A percentile compares a stretch with the other conserved stretches of the same genome.
Conservation (phyloP, 2,888 invertebrate genomes). For the Sympetrum striolatum region DNA sequence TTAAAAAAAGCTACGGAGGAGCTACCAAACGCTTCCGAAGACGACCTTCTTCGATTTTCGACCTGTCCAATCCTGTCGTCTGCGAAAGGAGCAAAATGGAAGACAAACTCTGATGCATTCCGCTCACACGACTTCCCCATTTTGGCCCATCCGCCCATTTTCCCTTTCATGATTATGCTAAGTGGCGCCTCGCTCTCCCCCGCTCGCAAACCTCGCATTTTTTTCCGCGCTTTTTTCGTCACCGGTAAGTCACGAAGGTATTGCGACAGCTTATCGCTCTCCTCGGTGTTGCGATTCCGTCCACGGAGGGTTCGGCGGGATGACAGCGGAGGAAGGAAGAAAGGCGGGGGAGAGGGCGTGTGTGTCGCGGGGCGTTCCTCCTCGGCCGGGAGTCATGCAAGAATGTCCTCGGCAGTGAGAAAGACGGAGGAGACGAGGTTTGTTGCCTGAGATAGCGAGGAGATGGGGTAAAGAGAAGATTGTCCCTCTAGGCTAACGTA, state of each 20-base stretch:
- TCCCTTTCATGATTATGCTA: not conserved
- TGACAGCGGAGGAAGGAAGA: not conserved
- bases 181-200: not conserved
- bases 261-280: conserved; percentile 2
- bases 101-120: not conserved
- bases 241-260: conserved; percentile 11
- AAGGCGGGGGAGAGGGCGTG: not conserved
- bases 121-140: not conserved
- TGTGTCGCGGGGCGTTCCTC: not conserved
- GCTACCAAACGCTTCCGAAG: not conserved
- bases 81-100: not conserved
- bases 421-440: not conserved
- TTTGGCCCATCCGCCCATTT: not conserved
- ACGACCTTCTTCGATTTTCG: not conserved
- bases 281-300: not conserved
- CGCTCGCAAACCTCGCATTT: not conserved
- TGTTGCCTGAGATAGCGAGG: not conserved
- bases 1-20: not conserved
- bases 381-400: not conserved
- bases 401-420: not conserved
- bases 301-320: not conserved
- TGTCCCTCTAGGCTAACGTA: not conserved
- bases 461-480: not conserved
- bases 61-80: not conserved
- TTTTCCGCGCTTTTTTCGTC: not conserved